These are phyloP conservation scores for Etheostoma nigrum DNA, from an alignment of 2,797 vertebrate species.

Conservation along the genomic window DNA sequence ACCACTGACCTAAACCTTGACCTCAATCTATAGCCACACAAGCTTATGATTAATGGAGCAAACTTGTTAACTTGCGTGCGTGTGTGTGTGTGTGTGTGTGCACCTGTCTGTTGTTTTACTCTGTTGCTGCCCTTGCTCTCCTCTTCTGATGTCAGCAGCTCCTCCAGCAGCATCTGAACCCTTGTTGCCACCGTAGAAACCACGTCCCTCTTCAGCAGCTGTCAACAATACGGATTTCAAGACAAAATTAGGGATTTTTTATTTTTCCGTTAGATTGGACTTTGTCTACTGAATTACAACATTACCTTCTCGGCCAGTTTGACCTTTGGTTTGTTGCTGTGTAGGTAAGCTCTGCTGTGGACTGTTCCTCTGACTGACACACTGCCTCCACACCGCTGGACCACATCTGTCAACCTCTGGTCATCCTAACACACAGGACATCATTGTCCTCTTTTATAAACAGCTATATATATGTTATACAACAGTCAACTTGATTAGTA, in stretches of 20 bases:
- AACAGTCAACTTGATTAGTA: neutral
- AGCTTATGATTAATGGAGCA: slow-evolving; percentile 4
- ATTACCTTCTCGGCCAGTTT: slow-evolving; percentile 91
- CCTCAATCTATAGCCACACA: neutral
- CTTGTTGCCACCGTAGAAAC: slow-evolving; percentile 91
- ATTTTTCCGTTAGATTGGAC: neutral
- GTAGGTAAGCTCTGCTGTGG: slow-evolving; percentile 90
- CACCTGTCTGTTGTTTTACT: slow-evolving; percentile 45
- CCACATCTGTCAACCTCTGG: slow-evolving; percentile 79
- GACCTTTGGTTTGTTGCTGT: slow-evolving; percentile 91
- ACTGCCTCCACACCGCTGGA: slow-evolving; percentile 87
- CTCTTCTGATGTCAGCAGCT: slow-evolving; percentile 86
- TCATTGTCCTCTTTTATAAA: neutral
- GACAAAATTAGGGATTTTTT: neutral
- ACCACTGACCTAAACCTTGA: slow-evolving; percentile 8
- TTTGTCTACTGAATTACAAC: neutral
- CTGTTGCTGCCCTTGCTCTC: slow-evolving; percentile 70
- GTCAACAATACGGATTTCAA: neutral
- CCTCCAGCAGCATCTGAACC: slow-evolving; percentile 93
- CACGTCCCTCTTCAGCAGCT: slow-evolving; percentile 94
- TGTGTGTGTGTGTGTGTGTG: slow-evolving; percentile 1
- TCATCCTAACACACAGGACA: slow-evolving; percentile 54
- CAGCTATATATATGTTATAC: neutral
- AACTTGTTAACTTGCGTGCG: neutral
- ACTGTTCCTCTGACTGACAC: slow-evolving; percentile 88